Evolutionary conservation across 2,113 vertebrate species (phyloP).

Genomic region (Oncorhynchus keta): DNA sequence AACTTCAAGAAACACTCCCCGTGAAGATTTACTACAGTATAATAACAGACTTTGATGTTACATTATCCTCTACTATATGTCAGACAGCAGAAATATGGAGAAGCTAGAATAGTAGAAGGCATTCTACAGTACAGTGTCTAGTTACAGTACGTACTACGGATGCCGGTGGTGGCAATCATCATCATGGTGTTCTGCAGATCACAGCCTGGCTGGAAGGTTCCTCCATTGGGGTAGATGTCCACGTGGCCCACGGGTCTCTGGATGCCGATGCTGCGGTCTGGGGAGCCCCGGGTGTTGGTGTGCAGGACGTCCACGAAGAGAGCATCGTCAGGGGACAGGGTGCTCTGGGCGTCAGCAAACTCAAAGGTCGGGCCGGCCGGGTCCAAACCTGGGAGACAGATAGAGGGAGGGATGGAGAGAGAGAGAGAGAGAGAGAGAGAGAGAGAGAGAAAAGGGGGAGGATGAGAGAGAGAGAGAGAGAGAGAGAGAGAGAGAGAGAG

Average conservation of each 20-base stretch:
- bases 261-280: slow-evolving; percentile 94
- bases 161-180: slow-evolving; percentile 84
- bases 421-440: no score
- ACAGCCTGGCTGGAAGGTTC: slow-evolving; percentile 93
- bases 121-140: background rate
- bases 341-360: slow-evolving; percentile 83
- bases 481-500: no score
- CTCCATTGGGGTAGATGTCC: slow-evolving; percentile 97
- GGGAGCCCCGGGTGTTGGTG: slow-evolving; percentile 93
- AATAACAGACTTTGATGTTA: background rate
- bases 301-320: slow-evolving; percentile 95
- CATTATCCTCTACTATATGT: no score
- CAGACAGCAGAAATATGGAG: background rate
- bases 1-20: background rate
- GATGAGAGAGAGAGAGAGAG: no score
- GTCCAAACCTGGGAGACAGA: slow-evolving; percentile 82
- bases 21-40: background rate
- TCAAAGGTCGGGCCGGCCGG: slow-evolving; percentile 95
- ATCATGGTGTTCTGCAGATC: slow-evolving; percentile 86
- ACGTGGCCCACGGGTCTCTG: slow-evolving; percentile 93
- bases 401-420: background rate
- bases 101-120: background rate
- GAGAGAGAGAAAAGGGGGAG: no score
- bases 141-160: slow-evolving; percentile 76
- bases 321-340: slow-evolving; percentile 89